Conservation (phyloP, 2,888 invertebrate genomes). For the Keiferia lycopersicella region DNA sequence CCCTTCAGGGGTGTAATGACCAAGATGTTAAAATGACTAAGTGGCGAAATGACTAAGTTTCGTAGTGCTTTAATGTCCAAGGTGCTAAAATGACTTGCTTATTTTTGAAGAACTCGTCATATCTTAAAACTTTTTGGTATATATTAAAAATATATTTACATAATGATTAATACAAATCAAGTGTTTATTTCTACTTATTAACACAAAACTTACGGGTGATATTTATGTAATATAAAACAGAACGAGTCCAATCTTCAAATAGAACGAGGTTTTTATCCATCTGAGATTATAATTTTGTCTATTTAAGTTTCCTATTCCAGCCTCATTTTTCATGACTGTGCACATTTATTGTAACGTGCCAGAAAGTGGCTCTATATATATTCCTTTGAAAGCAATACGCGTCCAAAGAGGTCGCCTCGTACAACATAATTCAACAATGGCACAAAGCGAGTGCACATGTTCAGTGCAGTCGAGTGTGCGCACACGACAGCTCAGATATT, state of each 20-base stretch:
- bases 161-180: too few relatives aligned
- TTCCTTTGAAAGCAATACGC: not conserved
- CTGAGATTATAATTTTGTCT: too few relatives aligned
- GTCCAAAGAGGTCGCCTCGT: not conserved
- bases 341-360: not conserved
- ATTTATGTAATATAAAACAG: too few relatives aligned
- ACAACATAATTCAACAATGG: constrained; percentile 18
- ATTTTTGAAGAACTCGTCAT: not conserved
- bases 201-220: too few relatives aligned
- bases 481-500: constrained; percentile 46
- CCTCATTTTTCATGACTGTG: not conserved
- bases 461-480: constrained; percentile 44
- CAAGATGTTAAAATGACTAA: too few relatives aligned
- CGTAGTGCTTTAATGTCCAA: too few relatives aligned
- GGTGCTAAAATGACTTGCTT: not conserved
- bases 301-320: not conserved
- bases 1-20: too few relatives aligned
- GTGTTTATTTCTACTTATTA: too few relatives aligned
- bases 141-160: too few relatives aligned
- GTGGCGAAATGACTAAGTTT: too few relatives aligned
- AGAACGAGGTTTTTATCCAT: not conserved
- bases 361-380: not conserved
- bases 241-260: too few relatives aligned
- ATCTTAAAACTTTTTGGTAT: not conserved
- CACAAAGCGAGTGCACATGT: constrained; percentile 15